These are phyloP conservation scores for Eudyptes chrysolophus DNA, from an alignment of 2,113 vertebrate species.

Conservation along the genomic window DNA sequence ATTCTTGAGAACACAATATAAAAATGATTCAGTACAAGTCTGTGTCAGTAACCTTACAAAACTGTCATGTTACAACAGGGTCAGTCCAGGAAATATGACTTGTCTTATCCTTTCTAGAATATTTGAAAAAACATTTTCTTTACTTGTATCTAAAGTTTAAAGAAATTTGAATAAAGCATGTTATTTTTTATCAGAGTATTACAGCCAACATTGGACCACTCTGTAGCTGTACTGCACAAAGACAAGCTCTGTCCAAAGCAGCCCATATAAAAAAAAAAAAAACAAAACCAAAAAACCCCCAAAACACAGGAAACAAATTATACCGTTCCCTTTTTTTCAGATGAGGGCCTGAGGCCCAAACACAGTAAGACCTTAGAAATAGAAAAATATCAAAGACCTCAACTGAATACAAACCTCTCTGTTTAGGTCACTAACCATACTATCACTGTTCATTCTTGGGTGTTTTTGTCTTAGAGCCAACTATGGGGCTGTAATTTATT, in stretches of 20 bases:
- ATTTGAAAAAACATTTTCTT: background rate
- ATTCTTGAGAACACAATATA: background rate
- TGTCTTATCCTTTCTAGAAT: background rate
- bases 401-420: background rate
- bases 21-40: background rate
- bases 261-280: background rate
- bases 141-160: background rate
- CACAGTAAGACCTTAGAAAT: background rate
- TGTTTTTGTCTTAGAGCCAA: background rate
- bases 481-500: background rate
- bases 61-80: rapidly evolving
- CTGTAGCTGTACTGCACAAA: background rate
- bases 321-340: background rate
- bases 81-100: background rate
- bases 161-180: background rate
- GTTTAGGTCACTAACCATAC: background rate
- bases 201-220: background rate
- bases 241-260: background rate
- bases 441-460: background rate
- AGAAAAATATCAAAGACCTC: background rate
- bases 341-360: background rate
- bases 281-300: too few species aligned
- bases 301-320: background rate
- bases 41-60: background rate
- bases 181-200: background rate